These are phyloP conservation scores for Chinchilla lanigera DNA, from an alignment of 2,113 vertebrate genomes.

Conservation along the genomic window DNA sequence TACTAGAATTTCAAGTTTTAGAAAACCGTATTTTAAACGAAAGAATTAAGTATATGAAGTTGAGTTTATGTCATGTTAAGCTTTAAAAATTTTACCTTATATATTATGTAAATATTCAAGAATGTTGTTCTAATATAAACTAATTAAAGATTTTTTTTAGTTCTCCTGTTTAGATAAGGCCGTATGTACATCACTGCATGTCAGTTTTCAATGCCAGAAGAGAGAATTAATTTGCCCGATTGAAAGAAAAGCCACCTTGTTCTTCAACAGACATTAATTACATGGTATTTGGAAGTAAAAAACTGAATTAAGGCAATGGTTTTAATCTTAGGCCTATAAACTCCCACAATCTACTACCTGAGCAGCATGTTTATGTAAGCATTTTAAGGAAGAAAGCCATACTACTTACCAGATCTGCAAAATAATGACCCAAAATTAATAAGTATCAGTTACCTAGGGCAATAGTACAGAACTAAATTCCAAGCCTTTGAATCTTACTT, in stretches of 20 bases:
- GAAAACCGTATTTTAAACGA: background rate
- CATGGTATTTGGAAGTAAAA: background rate
- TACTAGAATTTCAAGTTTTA: background rate
- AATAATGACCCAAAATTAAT: background rate
- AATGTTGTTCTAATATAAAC: background rate
- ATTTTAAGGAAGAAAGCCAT: background rate
- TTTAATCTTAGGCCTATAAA: background rate
- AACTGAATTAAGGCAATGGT: background rate
- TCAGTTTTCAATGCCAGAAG: background rate
- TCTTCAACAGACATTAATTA: background rate
- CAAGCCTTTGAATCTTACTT: conserved; percentile 3
- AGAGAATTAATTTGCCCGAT: background rate
- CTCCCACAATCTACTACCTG: background rate
- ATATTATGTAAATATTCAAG: background rate
- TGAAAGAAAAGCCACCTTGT: background rate
- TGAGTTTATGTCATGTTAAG: background rate
- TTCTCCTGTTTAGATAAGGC: background rate
- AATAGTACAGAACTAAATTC: background rate
- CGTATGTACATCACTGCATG: background rate
- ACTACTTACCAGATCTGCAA: background rate
- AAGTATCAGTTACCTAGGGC: background rate
- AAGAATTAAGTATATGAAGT: background rate
- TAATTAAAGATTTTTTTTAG: background rate
- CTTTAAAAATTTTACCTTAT: background rate
- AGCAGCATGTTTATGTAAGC: background rate